Percentiles rank a stretch among this genome's conserved stretches.
phyloP scores from a whole-genome alignment of 2,797 vertebrate genomes.

The Lateolabrax maculatus region DNA sequence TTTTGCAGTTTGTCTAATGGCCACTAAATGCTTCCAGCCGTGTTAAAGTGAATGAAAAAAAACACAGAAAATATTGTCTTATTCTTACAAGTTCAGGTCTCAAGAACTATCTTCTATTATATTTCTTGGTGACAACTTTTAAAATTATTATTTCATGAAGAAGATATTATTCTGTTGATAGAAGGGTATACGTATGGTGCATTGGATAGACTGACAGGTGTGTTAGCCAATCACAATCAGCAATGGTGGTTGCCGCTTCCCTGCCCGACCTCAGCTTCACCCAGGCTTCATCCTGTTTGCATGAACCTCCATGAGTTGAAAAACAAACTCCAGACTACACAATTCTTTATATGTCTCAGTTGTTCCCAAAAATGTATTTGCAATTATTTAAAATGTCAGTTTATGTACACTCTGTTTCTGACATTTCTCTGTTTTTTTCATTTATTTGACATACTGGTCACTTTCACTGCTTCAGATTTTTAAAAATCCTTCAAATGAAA shows the following conservation, averaged over 20 bases:
- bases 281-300: background rate
- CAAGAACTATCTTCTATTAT: too few relatives aligned
- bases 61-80: background rate
- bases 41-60: background rate
- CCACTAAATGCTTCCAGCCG: slow-evolving; percentile 10
- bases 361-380: too few relatives aligned
- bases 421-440: background rate
- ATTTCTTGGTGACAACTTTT: background rate
- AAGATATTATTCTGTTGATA: background rate
- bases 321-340: background rate
- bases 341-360: too few relatives aligned
- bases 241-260: too few relatives aligned
- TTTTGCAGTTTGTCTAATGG: slow-evolving; percentile 19
- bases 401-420: background rate
- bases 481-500: background rate
- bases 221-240: background rate
- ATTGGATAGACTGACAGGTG: background rate
- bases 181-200: background rate
- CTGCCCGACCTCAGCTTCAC: background rate
- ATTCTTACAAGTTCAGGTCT: background rate
- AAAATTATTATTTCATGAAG: background rate
- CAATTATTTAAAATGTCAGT: too few relatives aligned
- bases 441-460: background rate
- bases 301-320: background rate
- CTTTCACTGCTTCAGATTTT: background rate